phyloP scores from a whole-genome alignment of 1,140 invertebrate species.

The Phortica variegata region DNA sequence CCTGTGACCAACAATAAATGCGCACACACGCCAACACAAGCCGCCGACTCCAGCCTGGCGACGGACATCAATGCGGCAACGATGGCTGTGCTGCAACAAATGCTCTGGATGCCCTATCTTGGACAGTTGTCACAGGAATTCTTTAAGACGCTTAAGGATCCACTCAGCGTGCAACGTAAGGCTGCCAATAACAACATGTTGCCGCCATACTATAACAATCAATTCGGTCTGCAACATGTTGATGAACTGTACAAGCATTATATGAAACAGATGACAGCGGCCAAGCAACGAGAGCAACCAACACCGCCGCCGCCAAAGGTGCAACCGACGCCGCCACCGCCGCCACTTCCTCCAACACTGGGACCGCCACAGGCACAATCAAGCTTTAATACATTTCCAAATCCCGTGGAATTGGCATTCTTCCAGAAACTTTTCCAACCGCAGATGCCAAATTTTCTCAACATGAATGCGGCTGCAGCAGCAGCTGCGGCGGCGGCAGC shows the following conservation, averaged over 20 bases:
- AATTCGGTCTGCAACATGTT: slow-evolving; percentile 42
- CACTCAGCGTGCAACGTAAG: slow-evolving; percentile 42
- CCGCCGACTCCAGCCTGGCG: slow-evolving; percentile 58
- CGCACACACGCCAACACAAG: slow-evolving; percentile 15
- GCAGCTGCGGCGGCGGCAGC: slow-evolving; percentile 16
- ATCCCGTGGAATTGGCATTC: slow-evolving; percentile 65
- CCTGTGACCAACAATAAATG: slow-evolving; percentile 12
- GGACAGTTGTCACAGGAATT: slow-evolving; percentile 64
- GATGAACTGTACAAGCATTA: slow-evolving; percentile 48
- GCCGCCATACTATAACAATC: slow-evolving; percentile 33
- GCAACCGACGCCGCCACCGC: neutral
- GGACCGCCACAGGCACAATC: slow-evolving; percentile 1
- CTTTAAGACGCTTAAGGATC: slow-evolving; percentile 59
- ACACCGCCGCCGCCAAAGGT: slow-evolving; percentile 12
- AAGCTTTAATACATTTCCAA: slow-evolving; percentile 58
- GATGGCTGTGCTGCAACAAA: slow-evolving; percentile 67
- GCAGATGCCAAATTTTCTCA: slow-evolving; percentile 50
- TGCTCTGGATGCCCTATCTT: slow-evolving; percentile 70
- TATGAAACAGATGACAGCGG: slow-evolving; percentile 34
- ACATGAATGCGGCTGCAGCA: slow-evolving; percentile 30
- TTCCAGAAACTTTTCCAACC: slow-evolving; percentile 67
- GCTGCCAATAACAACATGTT: slow-evolving; percentile 39
- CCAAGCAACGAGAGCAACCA: slow-evolving; percentile 11
- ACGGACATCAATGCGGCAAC: slow-evolving; percentile 68
- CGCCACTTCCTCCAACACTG: slow-evolving; percentile 1